Percentiles rank a stretch among this genome's conserved stretches.
Conservation (phyloP, 2,113 vertebrate genomes). For the Tiliqua scincoides region DNA sequence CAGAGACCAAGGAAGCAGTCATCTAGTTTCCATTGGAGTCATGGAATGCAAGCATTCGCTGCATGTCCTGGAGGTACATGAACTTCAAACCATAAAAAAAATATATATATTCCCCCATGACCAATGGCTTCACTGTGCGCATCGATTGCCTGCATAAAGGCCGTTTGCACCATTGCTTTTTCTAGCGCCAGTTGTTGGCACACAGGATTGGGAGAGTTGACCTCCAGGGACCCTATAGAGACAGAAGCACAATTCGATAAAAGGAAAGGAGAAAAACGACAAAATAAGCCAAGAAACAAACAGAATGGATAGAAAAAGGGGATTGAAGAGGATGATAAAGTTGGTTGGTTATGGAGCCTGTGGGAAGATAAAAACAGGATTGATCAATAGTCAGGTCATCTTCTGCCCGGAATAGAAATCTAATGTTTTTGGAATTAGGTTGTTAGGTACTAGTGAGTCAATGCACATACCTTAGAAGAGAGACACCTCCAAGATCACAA, state of each 20-base stretch:
- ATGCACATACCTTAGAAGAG: slow-evolving; percentile 23
- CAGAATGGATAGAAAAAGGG: neutral
- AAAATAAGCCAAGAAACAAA: slow-evolving; percentile 11
- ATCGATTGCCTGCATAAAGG: accelerated
- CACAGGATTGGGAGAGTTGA: slow-evolving; percentile 23
- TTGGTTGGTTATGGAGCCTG: slow-evolving; percentile 1
- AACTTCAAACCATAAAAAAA: accelerated
- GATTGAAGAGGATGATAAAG: neutral
- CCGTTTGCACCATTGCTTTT: neutral
- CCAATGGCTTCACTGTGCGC: neutral
- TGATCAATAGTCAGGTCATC: neutral
- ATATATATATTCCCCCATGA: neutral
- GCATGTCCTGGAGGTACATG: neutral
- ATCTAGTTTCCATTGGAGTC: neutral
- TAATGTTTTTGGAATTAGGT: neutral
- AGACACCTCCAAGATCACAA: slow-evolving; percentile 31
- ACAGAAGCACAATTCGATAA: neutral
- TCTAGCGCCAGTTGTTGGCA: neutral
- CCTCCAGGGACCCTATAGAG: slow-evolving; percentile 18
- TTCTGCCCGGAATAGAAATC: neutral
- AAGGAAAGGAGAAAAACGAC: neutral
- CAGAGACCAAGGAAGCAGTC: neutral
- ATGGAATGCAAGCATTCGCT: neutral
- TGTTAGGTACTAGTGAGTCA: neutral
- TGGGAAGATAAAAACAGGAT: neutral